Evolutionary conservation across 2,113 vertebrate species (phyloP).

Genomic region (Ctenodactylus gundi): DNA sequence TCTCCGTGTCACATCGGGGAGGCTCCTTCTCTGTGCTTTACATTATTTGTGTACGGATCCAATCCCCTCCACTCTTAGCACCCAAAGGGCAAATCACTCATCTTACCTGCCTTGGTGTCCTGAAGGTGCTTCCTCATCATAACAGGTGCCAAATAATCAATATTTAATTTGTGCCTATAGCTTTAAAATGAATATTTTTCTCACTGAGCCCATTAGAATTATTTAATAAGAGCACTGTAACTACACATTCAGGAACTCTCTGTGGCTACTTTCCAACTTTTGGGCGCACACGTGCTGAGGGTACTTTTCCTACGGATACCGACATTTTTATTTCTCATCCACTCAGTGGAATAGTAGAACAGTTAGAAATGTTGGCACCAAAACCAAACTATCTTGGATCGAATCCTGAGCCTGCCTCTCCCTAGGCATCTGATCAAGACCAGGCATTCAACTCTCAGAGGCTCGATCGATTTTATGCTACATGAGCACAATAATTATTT

Average conservation of each 20-base stretch:
- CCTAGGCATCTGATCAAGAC: rapidly evolving
- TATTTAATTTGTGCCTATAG: neutral
- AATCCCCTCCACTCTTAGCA: neutral
- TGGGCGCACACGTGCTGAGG: neutral
- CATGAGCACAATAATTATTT: neutral
- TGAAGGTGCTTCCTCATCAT: neutral
- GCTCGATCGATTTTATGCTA: neutral
- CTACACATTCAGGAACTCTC: neutral
- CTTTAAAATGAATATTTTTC: neutral
- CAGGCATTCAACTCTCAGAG: neutral
- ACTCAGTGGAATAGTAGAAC: neutral
- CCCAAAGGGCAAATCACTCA: neutral
- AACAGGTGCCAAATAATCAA: neutral
- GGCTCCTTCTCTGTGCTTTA: neutral
- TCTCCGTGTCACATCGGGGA: no score
- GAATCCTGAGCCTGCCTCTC: neutral
- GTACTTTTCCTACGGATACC: rapidly evolving
- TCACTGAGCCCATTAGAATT: neutral
- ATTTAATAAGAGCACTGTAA: neutral
- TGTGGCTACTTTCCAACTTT: neutral
- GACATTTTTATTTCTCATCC: neutral
- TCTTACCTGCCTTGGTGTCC: neutral
- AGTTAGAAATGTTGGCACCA: neutral
- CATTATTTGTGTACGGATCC: neutral
- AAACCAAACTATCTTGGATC: neutral